These are phyloP conservation scores for Heteromurus nitidus DNA, from an alignment of 2,888 invertebrate species.

Conservation along the genomic window DNA sequence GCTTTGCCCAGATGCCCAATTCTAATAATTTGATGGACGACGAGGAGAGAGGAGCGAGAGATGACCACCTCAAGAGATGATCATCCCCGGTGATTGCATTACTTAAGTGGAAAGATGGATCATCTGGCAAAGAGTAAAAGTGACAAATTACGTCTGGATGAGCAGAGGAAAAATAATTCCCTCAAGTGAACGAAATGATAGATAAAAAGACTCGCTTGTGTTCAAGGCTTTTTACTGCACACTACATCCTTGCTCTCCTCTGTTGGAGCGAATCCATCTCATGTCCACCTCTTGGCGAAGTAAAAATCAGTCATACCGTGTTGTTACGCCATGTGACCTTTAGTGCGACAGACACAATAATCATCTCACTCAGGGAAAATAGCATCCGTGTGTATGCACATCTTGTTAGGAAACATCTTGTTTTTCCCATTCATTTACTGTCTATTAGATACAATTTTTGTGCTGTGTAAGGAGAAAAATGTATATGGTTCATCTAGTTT, in stretches of 20 bases:
- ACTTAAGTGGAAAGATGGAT: constrained; percentile 63
- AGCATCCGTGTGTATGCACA: neutral
- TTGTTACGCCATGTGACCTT: constrained; percentile 40
- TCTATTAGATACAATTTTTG: constrained; percentile 21
- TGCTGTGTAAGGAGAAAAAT: constrained; percentile 51
- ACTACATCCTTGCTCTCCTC: too few relatives aligned
- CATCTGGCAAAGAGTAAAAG: constrained; percentile 64
- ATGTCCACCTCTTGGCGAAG: constrained; percentile 9
- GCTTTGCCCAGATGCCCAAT: constrained; percentile 59
- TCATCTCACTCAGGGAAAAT: constrained; percentile 32
- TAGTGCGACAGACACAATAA: constrained; percentile 32
- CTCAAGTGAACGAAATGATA: constrained; percentile 56
- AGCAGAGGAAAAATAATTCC: constrained; percentile 50
- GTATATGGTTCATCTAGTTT: too few relatives aligned
- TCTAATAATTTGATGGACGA: constrained; percentile 64
- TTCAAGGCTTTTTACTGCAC: too few relatives aligned
- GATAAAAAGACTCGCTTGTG: too few relatives aligned
- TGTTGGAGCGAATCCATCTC: too few relatives aligned
- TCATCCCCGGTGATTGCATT: constrained; percentile 64
- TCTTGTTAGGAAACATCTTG: too few relatives aligned
- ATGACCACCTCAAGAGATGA: constrained; percentile 64
- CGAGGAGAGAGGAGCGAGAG: constrained; percentile 19
- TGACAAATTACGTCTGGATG: constrained; percentile 70
- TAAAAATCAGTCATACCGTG: constrained; percentile 18
- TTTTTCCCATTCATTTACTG: constrained; percentile 27